These are phyloP conservation scores for Neodon shergylaensis DNA, from an alignment of 2,113 vertebrate species.

Conservation along the genomic window DNA sequence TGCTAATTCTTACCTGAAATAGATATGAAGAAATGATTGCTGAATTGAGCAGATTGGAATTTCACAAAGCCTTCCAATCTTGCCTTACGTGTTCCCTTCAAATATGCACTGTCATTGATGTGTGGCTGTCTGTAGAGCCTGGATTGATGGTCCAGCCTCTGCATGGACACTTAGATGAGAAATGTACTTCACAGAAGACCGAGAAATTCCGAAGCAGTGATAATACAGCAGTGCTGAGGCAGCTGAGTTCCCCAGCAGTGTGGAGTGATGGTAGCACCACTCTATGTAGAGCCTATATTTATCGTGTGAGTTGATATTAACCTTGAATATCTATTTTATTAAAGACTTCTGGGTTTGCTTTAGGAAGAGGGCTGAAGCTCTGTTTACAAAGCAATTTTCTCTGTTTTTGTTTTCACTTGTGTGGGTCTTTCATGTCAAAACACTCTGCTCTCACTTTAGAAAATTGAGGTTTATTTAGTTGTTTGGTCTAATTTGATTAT, in stretches of 20 bases:
- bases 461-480: background rate
- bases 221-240: background rate
- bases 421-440: background rate
- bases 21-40: background rate
- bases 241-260: background rate
- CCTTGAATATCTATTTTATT: background rate
- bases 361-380: background rate
- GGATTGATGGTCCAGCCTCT: background rate
- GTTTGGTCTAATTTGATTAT: background rate
- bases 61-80: background rate
- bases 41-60: background rate
- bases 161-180: accelerated
- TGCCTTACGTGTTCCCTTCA: accelerated
- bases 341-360: background rate
- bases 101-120: background rate
- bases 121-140: background rate
- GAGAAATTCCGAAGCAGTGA: no score
- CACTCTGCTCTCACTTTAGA: background rate
- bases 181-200: background rate
- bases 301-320: background rate
- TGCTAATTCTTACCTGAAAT: background rate
- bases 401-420: background rate
- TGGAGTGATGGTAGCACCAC: background rate
- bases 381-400: background rate
- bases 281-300: background rate